Evolutionary conservation across 30 jellyfish, hydroid and myxozoan species (phyloP), one percentile per base, ranked within the genome.

Genomic region (Turritopsis rubra): DNA sequence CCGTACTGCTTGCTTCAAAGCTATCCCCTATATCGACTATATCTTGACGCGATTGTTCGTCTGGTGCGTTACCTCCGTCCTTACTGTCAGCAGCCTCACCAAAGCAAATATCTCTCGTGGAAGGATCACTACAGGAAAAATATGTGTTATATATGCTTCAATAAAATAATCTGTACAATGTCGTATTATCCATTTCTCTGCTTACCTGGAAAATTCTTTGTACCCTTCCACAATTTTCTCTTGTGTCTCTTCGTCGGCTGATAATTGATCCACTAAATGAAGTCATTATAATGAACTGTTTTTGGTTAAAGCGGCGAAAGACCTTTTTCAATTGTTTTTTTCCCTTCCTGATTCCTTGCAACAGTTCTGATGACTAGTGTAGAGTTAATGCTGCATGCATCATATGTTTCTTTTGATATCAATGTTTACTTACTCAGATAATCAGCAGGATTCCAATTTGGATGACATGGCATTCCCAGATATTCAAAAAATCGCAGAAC

Each of bases 381-480:
- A n/a, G n/a, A n/a, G n/a, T n/a, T n/a, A 75, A 75, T 29, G 18
- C n/a, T 4, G 8, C 73, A 8, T 22, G 53, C 52, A 29, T 75
- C 7, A 28, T 4, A 75, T 29, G 29, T 28, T 21, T 28, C 53
- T 3, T 21, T 66, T n/a, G 8, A 8, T 4, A n/a, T 1, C 8
- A 82, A 82, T 18, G 82, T 31, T 52, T 18, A 31, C 86, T 81
- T 53, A 86, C 95, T 79, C 53, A 86, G 81, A 66, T 21, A 80
- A 73, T 86, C 95, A 4, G 95, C 92, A 8, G 95, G 91, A 81
- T 86, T 86, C 95, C 95, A 86, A 41, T 86, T 86, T 31, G 95
- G 88, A 54, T 86, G 66, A 70, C 95, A 86, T 66, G 95, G 95
- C 54, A 72, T 53, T 16, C 75, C 87, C 26, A 86, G 72, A 27